Evolutionary conservation across 1,140 invertebrate species (phyloP).

Genomic region (Lineus longissimus): DNA sequence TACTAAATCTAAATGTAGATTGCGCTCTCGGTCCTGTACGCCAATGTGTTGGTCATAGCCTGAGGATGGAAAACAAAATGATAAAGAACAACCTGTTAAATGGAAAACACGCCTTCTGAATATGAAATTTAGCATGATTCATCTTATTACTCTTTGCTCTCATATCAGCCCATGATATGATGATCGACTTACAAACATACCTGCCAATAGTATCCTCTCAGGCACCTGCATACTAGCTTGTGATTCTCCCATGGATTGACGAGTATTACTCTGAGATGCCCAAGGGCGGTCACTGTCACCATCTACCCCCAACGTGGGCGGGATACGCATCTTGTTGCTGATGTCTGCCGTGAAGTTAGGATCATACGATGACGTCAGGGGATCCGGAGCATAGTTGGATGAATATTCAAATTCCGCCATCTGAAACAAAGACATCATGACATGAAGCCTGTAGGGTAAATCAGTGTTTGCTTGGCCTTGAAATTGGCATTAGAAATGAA

Average conservation of each 20-base stretch:
- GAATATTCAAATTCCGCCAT: too few species aligned
- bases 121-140: too few species aligned
- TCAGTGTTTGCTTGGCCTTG: background rate
- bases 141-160: too few species aligned
- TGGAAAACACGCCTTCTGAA: too few species aligned
- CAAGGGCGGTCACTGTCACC: constrained; percentile 1
- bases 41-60: background rate
- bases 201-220: constrained; percentile 1
- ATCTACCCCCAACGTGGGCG: constrained; percentile 68
- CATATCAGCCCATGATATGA: too few species aligned
- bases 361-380: constrained; percentile 55
- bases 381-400: background rate
- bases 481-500: too few species aligned
- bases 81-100: background rate
- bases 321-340: constrained; percentile 72
- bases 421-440: background rate
- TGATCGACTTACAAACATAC: background rate
- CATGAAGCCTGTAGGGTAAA: background rate
- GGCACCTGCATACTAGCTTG: background rate
- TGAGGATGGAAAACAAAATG: background rate
- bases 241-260: background rate
- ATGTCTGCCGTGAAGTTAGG: constrained; percentile 71
- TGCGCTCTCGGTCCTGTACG: background rate
- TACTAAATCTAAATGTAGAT: constrained; percentile 2
- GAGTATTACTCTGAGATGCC: background rate